Conservation (phyloP, 2,113 vertebrate genomes). For the Lynx canadensis region DNA sequence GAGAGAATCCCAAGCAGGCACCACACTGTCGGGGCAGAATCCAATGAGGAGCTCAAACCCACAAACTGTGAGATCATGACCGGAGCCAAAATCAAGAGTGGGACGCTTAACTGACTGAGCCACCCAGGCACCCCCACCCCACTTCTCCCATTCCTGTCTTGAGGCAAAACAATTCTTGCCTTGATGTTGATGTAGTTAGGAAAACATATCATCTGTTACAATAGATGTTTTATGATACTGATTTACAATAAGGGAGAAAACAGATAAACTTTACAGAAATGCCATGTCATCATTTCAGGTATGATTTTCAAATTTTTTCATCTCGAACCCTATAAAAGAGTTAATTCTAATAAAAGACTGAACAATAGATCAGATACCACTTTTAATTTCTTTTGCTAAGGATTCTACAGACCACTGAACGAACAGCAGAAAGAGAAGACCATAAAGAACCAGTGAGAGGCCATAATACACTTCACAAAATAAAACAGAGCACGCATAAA, state of each 20-base stretch:
- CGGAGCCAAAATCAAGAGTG: too few relatives aligned
- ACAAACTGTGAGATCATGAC: too few relatives aligned
- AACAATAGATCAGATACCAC: background rate
- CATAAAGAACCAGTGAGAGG: background rate
- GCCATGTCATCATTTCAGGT: background rate
- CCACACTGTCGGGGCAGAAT: too few relatives aligned
- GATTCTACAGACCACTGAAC: background rate
- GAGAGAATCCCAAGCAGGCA: too few relatives aligned
- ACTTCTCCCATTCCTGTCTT: background rate
- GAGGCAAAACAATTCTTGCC: background rate
- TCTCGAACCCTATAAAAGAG: background rate
- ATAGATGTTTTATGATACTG: background rate
- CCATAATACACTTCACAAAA: background rate
- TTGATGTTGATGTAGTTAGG: background rate
- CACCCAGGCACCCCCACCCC: background rate
- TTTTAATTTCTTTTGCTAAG: background rate
- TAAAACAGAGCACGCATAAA: background rate
- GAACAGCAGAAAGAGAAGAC: background rate
- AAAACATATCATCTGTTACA: background rate
- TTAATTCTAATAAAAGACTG: background rate
- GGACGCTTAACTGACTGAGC: too few relatives aligned
- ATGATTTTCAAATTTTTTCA: background rate
- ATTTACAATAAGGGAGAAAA: background rate
- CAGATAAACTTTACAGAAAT: slow-evolving; percentile 3
- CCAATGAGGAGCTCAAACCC: too few relatives aligned